Base-by-base conservation (phyloP, 2,888 invertebrate genomes). In the Andrena marginata region DNA sequence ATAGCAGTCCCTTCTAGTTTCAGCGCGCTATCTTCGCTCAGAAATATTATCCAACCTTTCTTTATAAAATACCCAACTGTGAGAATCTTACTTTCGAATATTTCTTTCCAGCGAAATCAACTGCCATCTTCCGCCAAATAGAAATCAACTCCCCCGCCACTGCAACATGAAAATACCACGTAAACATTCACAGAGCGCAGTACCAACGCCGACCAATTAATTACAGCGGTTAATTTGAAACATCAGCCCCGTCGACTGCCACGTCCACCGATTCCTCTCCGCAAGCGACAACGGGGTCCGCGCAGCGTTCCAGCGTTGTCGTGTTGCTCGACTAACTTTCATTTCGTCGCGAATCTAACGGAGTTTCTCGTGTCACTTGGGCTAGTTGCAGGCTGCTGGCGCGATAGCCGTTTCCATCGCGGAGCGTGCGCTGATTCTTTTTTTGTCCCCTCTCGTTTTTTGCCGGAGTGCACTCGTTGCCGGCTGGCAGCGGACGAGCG, bases 311-410 rank as follows among this genome's bases (percentile, higher is more conserved):
- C 49, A 33, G 56, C 65, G 60, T 13, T 13, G 23, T 42, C 60
- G 56, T 51, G 62, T 29, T n/a, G 49, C 64, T 54, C 62, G 65
- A 51, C 48, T 79, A 81, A 81, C 82, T 82, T 82, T 82, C 77
- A 56, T 82, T 77, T 54, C 35, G 63, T 69, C 63, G 81, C 49
- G 56, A 59, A 72, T 82, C 82, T 82, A 82, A 82, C 82, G 82
- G 82, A 81, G 77, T 69, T 82, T 81, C 82, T 73, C 71, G 77
- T 81, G 82, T 82, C 77, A 82, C 67, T 68, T 56, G 76, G 35
- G 42, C 64, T 54, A 64, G 81, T 70, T 65, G 69, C 59, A 42
- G 42, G 48, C 23, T 67, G 48, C 68, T 26, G 51, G 56, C 56
- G 23, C 51, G 77, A 73, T 69, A 64, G 78, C 62, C 59, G 62